Conservation (phyloP, 2,797 vertebrate species). For the Galagoides demidoff region DNA sequence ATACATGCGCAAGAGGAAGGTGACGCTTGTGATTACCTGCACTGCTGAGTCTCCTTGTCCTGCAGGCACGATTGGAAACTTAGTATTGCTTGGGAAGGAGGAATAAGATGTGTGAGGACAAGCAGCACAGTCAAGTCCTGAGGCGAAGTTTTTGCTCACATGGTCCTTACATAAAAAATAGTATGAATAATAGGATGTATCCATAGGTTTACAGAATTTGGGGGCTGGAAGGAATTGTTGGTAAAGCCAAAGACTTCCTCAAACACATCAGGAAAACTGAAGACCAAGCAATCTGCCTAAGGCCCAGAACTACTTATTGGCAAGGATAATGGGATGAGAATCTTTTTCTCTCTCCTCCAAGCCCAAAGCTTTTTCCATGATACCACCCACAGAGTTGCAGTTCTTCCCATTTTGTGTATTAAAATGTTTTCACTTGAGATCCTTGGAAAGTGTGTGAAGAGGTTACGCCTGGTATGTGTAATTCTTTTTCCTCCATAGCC, state of each 20-base stretch:
- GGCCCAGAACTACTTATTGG: conserved; percentile 56
- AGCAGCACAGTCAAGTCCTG: not conserved
- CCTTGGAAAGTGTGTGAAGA: conserved; percentile 37
- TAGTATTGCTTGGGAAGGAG: not conserved
- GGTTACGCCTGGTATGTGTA: not conserved
- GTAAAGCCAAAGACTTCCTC: conserved; percentile 58
- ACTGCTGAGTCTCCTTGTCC: not conserved
- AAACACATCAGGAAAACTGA: conserved; percentile 58
- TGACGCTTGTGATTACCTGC: rapidly evolving
- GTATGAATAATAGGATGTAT: not conserved
- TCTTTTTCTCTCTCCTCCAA: conserved; percentile 47
- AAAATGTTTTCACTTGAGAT: conserved; percentile 51
- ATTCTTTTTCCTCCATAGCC: not conserved
- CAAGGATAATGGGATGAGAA: conserved; percentile 36
- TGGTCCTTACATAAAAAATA: not conserved
- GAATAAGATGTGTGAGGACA: not conserved
- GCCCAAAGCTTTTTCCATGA: conserved; percentile 62
- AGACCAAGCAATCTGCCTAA: conserved; percentile 40
- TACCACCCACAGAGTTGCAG: conserved; percentile 69
- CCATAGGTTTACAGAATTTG: not conserved
- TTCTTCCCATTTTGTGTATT: conserved; percentile 61
- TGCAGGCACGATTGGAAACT: not conserved
- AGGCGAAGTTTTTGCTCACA: not conserved
- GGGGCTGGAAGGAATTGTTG: not conserved
- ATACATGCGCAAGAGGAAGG: rapidly evolving